Base-by-base conservation (phyloP, 2,113 vertebrate genomes). In the Engraulis encrasicolus region DNA sequence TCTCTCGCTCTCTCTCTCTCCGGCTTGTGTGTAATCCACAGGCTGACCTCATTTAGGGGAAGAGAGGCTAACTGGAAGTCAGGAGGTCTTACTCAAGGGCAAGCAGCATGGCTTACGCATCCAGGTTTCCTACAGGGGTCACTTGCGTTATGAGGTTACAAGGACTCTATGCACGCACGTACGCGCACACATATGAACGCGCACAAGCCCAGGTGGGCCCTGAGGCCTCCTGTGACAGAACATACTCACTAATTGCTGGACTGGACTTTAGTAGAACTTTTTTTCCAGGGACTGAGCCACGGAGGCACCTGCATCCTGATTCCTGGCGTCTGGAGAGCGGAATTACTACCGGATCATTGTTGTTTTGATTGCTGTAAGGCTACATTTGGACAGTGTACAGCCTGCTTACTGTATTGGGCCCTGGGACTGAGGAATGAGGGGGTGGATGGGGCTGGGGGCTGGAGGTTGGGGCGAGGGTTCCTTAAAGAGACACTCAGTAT, bases 51-150 rank as follows among this genome's bases (percentile, higher is more conserved):
- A 74, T 14, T n/a, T 14, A 15, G 27, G 31, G 27, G 40, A 45
- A 74, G 14, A 74, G 23, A 74, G 66, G 11, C 31, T 74, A 27
- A 74, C 66, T 74, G 66, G 66, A 74, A 74, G 66, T 74, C 66
- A 17, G 27, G 1, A 74, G 66, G 5, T 31, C 27, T 74, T 23
- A 18, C 27, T 6, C 40, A 14, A 34, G 66, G 66, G 66, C 66
- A 17, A 31, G 31, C n/a, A n/a, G n/a, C n/a, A n/a, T n/a, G 14
- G 27, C 34, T 36, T 71, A 45, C 40, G 40, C 4, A 5, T 45
- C 40, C 40, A 45, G 40, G 40, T 45, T 45, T 45, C 40, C 61
- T 14, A 34, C 66, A 27, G 14, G 66, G 66, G 15, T 27, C 17
- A 11, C 61, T 34, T 12, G 6, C 27, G 6, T 15, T 15, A 36